phyloP scores from a whole-genome alignment of 2,888 invertebrate species.

The Euplexia lucipara region DNA sequence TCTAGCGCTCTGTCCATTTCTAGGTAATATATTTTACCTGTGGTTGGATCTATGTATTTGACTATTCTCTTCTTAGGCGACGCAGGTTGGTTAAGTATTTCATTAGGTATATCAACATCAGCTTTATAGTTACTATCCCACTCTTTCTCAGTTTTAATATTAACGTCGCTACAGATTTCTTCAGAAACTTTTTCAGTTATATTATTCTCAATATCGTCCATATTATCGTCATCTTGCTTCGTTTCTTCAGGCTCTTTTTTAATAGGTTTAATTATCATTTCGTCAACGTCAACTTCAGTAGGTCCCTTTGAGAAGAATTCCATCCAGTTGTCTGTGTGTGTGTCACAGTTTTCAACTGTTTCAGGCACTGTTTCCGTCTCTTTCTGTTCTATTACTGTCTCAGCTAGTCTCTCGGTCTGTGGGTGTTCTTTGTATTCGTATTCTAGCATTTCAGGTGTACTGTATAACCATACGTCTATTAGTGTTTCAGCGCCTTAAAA shows the following conservation, averaged over 20 bases:
- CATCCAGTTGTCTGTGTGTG: constrained; percentile 79
- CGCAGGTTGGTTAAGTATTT: constrained; percentile 70
- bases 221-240: constrained; percentile 53
- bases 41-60: constrained; percentile 85
- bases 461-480: constrained; percentile 93
- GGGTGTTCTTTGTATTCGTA: constrained; percentile 78
- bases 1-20: constrained; percentile 85
- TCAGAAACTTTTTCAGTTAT: constrained; percentile 35
- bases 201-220: constrained; percentile 36
- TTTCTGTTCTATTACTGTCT: constrained; percentile 41
- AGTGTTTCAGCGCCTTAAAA: constrained; percentile 94
- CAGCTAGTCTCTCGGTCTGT: constrained; percentile 36
- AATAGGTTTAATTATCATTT: constrained; percentile 83
- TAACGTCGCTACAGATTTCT: constrained; percentile 16
- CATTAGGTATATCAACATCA: constrained; percentile 69
- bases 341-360: constrained; percentile 48
- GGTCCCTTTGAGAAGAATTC: constrained; percentile 84
- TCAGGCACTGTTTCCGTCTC: constrained; percentile 30
- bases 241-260: constrained; percentile 72
- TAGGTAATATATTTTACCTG: constrained; percentile 85
- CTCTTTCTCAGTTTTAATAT: constrained; percentile 39
- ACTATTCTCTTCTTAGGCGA: constrained; percentile 82
- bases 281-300: constrained; percentile 83
- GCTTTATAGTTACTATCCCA: constrained; percentile 33
- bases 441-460: constrained; percentile 84